A percentile compares a stretch with the other conserved stretches of the same genome.
phyloP scores from a whole-genome alignment of 2,113 vertebrate species.

The Brachionichthys hirsutus region DNA sequence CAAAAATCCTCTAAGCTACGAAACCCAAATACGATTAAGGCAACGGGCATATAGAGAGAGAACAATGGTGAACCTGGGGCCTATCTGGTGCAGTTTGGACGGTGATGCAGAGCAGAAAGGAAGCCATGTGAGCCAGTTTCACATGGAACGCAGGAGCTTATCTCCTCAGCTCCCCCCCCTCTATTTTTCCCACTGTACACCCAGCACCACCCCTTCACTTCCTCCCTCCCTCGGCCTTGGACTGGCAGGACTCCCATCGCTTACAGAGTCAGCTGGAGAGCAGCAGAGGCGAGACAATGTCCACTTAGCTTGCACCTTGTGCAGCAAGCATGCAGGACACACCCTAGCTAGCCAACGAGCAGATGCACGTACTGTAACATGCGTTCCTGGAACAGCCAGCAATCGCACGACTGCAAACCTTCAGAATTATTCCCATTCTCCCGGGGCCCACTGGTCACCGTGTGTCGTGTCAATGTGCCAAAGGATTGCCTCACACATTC shows the following conservation, averaged over 20 bases:
- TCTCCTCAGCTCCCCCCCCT: constrained; percentile 12
- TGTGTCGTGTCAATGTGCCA: constrained; percentile 35
- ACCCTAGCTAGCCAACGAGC: constrained; percentile 17
- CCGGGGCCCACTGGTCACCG: constrained; percentile 29
- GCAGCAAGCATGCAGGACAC: constrained; percentile 31
- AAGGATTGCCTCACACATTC: constrained; percentile 48
- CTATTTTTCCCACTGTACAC: constrained; percentile 38
- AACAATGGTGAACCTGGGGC: constrained; percentile 45
- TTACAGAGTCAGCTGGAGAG: constrained; percentile 32
- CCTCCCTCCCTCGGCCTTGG: constrained; percentile 49
- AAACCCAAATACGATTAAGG: constrained; percentile 58
- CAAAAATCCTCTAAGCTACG: constrained; percentile 28
- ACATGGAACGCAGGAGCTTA: constrained; percentile 51
- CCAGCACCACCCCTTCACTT: constrained; percentile 45
- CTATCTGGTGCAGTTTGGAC: constrained; percentile 30
- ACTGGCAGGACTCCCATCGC: constrained; percentile 38
- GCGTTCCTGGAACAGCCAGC: constrained; percentile 42
- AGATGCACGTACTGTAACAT: constrained; percentile 6
- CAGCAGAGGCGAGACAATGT: constrained; percentile 42
- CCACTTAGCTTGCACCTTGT: constrained; percentile 37
- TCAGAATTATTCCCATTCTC: constrained; percentile 19
- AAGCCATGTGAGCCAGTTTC: constrained; percentile 53
- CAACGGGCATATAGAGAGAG: constrained; percentile 31
- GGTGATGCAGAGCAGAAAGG: constrained; percentile 36
- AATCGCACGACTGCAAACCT: constrained; percentile 28